phyloP scores from a whole-genome alignment of 1,140 invertebrate genomes.

The Sitodiplosis mosellana region DNA sequence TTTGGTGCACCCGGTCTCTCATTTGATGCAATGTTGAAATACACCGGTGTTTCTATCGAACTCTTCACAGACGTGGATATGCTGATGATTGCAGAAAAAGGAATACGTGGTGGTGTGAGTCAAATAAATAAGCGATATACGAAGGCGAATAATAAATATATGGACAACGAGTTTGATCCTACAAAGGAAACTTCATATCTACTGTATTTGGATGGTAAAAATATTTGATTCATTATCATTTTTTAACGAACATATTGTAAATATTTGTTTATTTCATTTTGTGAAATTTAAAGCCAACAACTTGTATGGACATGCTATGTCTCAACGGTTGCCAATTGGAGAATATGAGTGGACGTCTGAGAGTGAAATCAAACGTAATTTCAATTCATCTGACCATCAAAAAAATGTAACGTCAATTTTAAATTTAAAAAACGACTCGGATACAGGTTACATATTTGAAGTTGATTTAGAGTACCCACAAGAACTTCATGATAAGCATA shows the following conservation, averaged over 20 bases:
- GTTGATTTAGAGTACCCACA: conserved; percentile 20
- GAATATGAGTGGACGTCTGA: conserved; percentile 27
- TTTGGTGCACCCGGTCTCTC: conserved; percentile 16
- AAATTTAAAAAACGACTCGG: conserved; percentile 18
- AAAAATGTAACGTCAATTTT: not conserved
- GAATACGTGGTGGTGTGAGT: conserved; percentile 22
- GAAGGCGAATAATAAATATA: conserved; percentile 27
- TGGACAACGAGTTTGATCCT: conserved; percentile 20
- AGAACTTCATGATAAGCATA: conserved; percentile 30
- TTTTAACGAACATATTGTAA: not conserved
- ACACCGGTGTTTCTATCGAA: conserved; percentile 25
- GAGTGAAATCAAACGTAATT: conserved; percentile 13
- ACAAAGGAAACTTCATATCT: conserved; percentile 17
- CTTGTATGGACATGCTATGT: conserved; percentile 32
- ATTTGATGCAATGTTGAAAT: conserved; percentile 25
- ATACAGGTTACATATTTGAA: conserved; percentile 33
- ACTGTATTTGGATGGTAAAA: conserved; percentile 26
- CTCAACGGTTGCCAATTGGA: conserved; percentile 20
- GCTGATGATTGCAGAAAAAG: conserved; percentile 22
- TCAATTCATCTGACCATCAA: not conserved
- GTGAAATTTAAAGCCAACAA: conserved; percentile 26
- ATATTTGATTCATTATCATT: not conserved
- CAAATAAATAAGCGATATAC: conserved; percentile 23
- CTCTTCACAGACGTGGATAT: conserved; percentile 27
- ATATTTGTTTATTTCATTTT: conserved; percentile 26